Base-by-base conservation (phyloP, 2,797 vertebrate genomes). In the Sardinella longiceps region DNA sequence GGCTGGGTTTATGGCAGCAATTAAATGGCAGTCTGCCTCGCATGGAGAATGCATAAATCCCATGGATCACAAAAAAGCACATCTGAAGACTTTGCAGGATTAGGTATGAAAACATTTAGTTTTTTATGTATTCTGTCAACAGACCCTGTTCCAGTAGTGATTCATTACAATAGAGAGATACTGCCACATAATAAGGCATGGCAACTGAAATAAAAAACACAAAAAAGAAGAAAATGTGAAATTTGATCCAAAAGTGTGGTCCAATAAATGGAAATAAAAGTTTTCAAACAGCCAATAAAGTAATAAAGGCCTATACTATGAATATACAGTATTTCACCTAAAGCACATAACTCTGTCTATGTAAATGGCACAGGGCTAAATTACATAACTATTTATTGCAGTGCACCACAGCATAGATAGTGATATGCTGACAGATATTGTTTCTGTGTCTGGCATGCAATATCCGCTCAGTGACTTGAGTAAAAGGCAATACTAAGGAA, bases 1-100 rank as follows among this genome's bases (percentile, higher is more conserved):
- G 43, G 33, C 33, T 77, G 18, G 70, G 37, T 77, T 77, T 77
- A 77, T 77, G 43, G 70, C 70, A 39, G 70, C 70, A 77, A 77
- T 77, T 77, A 77, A 77, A 43, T 77, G 70, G 70, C 70, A 77
- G 70, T 77, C 37, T 77, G 70, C 70, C 37, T 77, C 18, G 70
- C 70, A 39, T 23, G 70, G 15, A 39, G 37, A 39, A 77, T 43
- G 37, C 70, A 77, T 77, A 77, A 77, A 60, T 66, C 56, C 53
- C 5, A 81, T 60, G 56, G 43, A 39, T 66, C 56, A 28, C 43
- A 83, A 83, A 66, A 45, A 46, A 46, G 33, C 33, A 83, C 56
- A 63, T 58, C 81, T 39, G 50, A 37, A 33, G 81, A 37, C 81
- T 82, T 82, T 82, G 28, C 51, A 53, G 46, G 43, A 25, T 28